phyloP scores from a whole-genome alignment of 2,888 invertebrate species.

The Drosophila suboccidentalis region DNA sequence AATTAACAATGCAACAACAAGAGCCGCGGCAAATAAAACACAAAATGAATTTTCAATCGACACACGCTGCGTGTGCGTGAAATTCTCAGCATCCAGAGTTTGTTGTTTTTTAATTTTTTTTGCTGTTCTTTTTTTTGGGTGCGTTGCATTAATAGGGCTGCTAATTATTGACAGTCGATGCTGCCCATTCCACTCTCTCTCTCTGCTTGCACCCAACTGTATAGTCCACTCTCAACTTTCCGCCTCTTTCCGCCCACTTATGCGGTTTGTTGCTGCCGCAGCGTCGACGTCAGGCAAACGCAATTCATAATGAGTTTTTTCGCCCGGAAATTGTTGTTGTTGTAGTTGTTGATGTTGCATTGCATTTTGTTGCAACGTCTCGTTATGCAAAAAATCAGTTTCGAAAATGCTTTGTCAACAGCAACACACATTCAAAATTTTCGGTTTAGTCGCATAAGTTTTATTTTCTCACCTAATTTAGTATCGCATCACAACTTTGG shows the following conservation, averaged over 20 bases:
- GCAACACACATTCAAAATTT: conserved; percentile 83
- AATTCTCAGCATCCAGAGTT: conserved; percentile 32
- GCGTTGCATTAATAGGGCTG: conserved; percentile 67
- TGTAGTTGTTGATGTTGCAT: conserved; percentile 27
- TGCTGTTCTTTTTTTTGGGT: conserved; percentile 1
- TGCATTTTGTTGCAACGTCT: conserved; percentile 53
- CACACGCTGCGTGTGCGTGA: conserved; percentile 40
- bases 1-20: conserved; percentile 57
- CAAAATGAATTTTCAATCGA: conserved; percentile 52
- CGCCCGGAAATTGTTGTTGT: conserved; percentile 16
- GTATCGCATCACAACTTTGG: conserved; percentile 58
- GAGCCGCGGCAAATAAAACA: conserved; percentile 12
- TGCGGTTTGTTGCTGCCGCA: conserved; percentile 49
- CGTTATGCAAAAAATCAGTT: conserved; percentile 79
- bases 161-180: conserved; percentile 72
- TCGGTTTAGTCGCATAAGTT: conserved; percentile 82
- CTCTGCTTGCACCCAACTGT: neutral
- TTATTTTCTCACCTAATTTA: conserved; percentile 67
- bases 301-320: conserved; percentile 73
- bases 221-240: neutral
- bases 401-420: conserved; percentile 84
- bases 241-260: conserved; percentile 42
- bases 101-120: neutral
- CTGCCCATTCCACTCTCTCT: neutral
- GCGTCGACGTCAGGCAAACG: conserved; percentile 27